A percentile compares a stretch with the other conserved stretches of the same genome.
Conservation (phyloP, 1,140 invertebrate species). For the Lepidurus apus region DNA sequence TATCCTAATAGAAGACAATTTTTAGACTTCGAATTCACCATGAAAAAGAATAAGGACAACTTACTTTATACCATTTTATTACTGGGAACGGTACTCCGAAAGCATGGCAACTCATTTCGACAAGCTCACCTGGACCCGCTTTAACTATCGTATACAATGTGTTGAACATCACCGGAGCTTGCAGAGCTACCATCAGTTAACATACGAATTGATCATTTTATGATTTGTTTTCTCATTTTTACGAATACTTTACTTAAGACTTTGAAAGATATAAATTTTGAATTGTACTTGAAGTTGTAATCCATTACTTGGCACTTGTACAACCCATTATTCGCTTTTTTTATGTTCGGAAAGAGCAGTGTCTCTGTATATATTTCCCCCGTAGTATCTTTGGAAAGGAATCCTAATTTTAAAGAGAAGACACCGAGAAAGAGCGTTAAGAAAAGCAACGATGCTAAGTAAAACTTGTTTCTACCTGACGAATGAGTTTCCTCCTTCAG, state of each 20-base stretch:
- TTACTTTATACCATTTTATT: too few relatives aligned
- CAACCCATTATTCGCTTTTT: too few relatives aligned
- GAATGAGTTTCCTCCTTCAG: neutral
- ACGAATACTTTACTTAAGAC: neutral
- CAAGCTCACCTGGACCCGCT: too few relatives aligned
- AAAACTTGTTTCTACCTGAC: neutral
- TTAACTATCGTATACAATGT: too few relatives aligned
- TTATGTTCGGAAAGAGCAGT: neutral
- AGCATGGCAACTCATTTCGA: too few relatives aligned
- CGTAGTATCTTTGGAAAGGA: neutral
- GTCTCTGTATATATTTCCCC: slow-evolving; percentile 16
- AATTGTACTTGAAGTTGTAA: neutral
- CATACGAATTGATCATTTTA: neutral
- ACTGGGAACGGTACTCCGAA: too few relatives aligned
- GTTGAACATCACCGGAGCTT: neutral
- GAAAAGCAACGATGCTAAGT: neutral
- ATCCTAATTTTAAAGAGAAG: too few relatives aligned
- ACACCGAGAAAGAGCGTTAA: neutral
- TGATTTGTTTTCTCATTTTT: neutral
- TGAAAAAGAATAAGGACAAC: too few relatives aligned
- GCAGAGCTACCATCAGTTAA: neutral
- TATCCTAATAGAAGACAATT: slow-evolving; percentile 11
- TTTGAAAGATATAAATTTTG: neutral
- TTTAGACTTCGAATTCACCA: too few relatives aligned
- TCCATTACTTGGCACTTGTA: too few relatives aligned